phyloP scores from a whole-genome alignment of 30 jellyfish, hydroid and myxozoan genomes.

The Clytia hemisphaerica region DNA sequence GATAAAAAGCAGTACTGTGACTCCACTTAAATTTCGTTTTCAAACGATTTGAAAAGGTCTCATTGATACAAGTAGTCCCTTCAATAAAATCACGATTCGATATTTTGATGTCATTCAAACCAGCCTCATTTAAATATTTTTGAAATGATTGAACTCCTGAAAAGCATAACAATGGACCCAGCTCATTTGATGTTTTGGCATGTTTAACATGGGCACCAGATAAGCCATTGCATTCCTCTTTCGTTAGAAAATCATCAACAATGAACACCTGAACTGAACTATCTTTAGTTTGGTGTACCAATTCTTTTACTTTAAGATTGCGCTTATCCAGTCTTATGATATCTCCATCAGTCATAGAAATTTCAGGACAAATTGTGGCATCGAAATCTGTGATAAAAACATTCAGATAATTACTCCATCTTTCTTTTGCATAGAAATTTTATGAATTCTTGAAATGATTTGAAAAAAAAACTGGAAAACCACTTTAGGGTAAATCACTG shows the following conservation, averaged over 20 bases:
- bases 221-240: conserved; percentile 65
- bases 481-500: too few relatives aligned
- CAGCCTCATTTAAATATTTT: conserved; percentile 45
- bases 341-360: too few relatives aligned
- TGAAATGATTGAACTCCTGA: conserved; percentile 52
- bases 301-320: too few relatives aligned
- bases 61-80: conserved; percentile 70
- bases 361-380: too few relatives aligned
- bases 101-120: not conserved
- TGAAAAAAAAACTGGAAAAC: too few relatives aligned
- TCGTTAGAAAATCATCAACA: conserved; percentile 58
- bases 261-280: conserved; percentile 59
- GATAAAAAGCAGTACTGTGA: conserved; percentile 77
- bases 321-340: too few relatives aligned
- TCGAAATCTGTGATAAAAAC: too few relatives aligned
- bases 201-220: conserved; percentile 54
- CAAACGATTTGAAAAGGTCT: conserved; percentile 34
- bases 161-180: conserved; percentile 65
- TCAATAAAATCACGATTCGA: conserved; percentile 33
- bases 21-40: conserved; percentile 47
- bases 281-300: conserved; percentile 24
- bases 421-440: too few relatives aligned
- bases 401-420: too few relatives aligned
- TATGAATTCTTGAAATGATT: too few relatives aligned
- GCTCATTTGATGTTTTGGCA: conserved; percentile 25